Conservation (phyloP, 2,888 invertebrate genomes). For the Acleris emargana region DNA sequence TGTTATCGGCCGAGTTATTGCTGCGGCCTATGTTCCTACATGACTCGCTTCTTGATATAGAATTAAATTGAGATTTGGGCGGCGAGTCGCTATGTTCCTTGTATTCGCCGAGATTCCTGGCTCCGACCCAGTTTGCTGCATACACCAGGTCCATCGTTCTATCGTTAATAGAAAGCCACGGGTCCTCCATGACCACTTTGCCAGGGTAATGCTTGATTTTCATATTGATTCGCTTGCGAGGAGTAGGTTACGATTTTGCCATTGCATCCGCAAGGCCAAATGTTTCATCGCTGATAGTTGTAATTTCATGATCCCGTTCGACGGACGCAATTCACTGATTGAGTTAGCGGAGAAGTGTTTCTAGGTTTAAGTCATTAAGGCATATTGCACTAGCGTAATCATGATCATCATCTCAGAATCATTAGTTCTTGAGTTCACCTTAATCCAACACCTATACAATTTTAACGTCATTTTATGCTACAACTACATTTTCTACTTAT, state of each 20-base stretch:
- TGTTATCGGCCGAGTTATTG: slow-evolving; percentile 60
- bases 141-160: slow-evolving; percentile 90
- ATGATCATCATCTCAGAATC: slow-evolving; percentile 3
- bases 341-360: slow-evolving; percentile 25
- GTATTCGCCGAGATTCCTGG: slow-evolving; percentile 81
- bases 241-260: slow-evolving; percentile 7
- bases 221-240: slow-evolving; percentile 74
- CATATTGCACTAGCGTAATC: slow-evolving; percentile 19
- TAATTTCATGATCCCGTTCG: slow-evolving; percentile 55
- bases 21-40: slow-evolving; percentile 74
- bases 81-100: slow-evolving; percentile 64
- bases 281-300: slow-evolving; percentile 35
- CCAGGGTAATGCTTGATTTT: slow-evolving; percentile 94
- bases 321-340: slow-evolving; percentile 31
- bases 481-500: slow-evolving; percentile 20
- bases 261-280: slow-evolving; percentile 12
- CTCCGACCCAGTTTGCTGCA: slow-evolving; percentile 93
- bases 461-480: slow-evolving; percentile 10
- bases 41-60: slow-evolving; percentile 79
- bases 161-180: slow-evolving; percentile 86
- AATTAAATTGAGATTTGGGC: slow-evolving; percentile 68
- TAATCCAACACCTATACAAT: slow-evolving; percentile 14
- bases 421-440: slow-evolving; percentile 14
- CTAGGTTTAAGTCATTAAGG: slow-evolving; percentile 24
- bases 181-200: slow-evolving; percentile 91